Evolutionary conservation across 2,888 invertebrate species (phyloP).

Genomic region (Mesoligia furuncula): DNA sequence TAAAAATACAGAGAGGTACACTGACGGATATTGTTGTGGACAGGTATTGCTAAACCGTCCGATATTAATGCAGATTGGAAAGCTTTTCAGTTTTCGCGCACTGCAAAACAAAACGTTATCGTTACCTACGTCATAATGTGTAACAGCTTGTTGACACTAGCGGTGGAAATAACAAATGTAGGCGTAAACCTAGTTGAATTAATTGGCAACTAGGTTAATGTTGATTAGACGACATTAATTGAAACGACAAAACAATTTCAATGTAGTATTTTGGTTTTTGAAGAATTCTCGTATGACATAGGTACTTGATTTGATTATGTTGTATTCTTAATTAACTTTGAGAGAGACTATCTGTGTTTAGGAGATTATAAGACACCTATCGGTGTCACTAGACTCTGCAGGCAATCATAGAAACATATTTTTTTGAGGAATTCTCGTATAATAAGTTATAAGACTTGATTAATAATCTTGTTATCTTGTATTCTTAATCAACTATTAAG

Average conservation of each 20-base stretch:
- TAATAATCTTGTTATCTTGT: no score
- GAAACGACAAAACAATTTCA: conserved; percentile 1
- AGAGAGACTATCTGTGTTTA: neutral
- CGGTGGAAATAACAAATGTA: conserved; percentile 23
- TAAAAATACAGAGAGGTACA: conserved; percentile 53
- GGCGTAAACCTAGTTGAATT: conserved; percentile 36
- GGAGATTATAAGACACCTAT: neutral
- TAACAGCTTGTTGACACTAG: conserved; percentile 19
- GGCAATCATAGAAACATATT: neutral
- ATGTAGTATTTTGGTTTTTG: neutral
- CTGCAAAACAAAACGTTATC: conserved; percentile 7
- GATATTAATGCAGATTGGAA: conserved; percentile 24
- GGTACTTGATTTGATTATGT: conserved; percentile 3
- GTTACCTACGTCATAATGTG: conserved; percentile 4
- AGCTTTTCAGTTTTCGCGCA: conserved; percentile 19
- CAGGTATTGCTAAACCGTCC: conserved; percentile 13
- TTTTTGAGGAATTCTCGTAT: neutral
- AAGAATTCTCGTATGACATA: neutral
- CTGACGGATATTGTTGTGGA: conserved; percentile 43
- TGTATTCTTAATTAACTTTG: neutral
- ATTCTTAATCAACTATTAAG: conserved; percentile 4
- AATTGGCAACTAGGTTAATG: conserved; percentile 28
- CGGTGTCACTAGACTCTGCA: conserved; percentile 2
- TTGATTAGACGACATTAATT: conserved; percentile 22
- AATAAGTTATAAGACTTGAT: neutral